phyloP scores from a whole-genome alignment of 2,797 vertebrate genomes.

The Hozukius guyotensis region DNA sequence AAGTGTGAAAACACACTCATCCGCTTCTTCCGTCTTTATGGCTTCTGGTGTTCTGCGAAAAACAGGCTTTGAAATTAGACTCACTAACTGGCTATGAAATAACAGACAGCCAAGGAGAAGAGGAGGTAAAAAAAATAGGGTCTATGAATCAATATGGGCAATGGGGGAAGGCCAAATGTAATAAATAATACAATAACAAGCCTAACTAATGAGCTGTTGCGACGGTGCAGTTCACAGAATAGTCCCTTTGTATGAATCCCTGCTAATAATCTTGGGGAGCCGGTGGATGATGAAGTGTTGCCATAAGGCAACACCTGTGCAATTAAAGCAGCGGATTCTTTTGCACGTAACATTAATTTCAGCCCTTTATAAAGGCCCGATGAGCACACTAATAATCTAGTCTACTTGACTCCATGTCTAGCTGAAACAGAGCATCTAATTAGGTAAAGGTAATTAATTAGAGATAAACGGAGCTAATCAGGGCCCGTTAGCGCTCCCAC shows the following conservation, averaged over 20 bases:
- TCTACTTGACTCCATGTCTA: slow-evolving; percentile 99
- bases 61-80: slow-evolving; percentile 72
- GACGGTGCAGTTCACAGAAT: slow-evolving; percentile 94
- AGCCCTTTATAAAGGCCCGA: slow-evolving; percentile 96
- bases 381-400: slow-evolving; percentile 99
- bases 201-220: slow-evolving; percentile 99
- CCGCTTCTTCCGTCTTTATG: slow-evolving; percentile 38
- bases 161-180: slow-evolving; percentile 95
- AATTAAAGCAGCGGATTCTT: slow-evolving; percentile 98
- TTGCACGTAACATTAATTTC: slow-evolving; percentile 99
- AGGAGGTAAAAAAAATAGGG: slow-evolving; percentile 82
- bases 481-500: slow-evolving; percentile 93
- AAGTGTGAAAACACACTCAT: slow-evolving; percentile 49
- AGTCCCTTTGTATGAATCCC: slow-evolving; percentile 91
- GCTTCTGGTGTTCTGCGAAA: slow-evolving; percentile 61
- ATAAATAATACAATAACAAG: slow-evolving; percentile 99
- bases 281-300: slow-evolving; percentile 97
- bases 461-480: slow-evolving; percentile 99
- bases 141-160: slow-evolving; percentile 99
- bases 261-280: slow-evolving; percentile 97
- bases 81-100: slow-evolving; percentile 73
- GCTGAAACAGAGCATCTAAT: slow-evolving; percentile 98
- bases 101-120: slow-evolving; percentile 82
- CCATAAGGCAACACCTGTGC: slow-evolving; percentile 99
- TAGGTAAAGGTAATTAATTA: slow-evolving; percentile 99